Conservation (phyloP, 1,140 invertebrate genomes). For the Leptonema lineaticorne region DNA sequence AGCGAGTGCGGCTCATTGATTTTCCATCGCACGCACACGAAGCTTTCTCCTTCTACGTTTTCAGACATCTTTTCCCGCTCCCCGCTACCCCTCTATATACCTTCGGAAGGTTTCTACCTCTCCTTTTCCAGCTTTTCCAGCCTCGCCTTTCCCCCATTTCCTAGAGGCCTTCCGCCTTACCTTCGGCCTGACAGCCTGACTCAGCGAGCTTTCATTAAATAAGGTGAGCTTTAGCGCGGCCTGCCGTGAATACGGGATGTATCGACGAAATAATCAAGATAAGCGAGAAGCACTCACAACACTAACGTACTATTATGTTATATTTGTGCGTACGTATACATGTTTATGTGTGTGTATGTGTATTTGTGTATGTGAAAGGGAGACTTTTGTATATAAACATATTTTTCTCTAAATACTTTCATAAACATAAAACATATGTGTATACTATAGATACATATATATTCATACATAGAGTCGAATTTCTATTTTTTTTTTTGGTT, state of each 20-base stretch:
- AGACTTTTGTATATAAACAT: background rate
- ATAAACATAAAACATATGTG: no score
- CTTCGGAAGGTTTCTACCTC: background rate
- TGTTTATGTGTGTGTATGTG: background rate
- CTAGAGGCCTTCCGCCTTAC: slow-evolving; percentile 10
- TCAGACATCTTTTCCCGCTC: background rate
- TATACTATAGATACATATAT: no score
- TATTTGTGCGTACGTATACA: no score
- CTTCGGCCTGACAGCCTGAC: slow-evolving; percentile 27
- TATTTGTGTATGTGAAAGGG: background rate
- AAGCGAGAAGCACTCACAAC: slow-evolving; percentile 19
- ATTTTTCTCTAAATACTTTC: no score
- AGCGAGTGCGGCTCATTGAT: slow-evolving; percentile 34
- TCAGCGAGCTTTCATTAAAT: slow-evolving; percentile 39
- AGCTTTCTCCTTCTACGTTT: slow-evolving; percentile 13
- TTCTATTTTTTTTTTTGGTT: no score
- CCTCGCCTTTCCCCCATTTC: slow-evolving; percentile 11
- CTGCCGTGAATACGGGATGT: slow-evolving; percentile 37
- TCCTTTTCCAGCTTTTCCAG: background rate
- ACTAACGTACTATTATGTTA: no score
- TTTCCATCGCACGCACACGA: slow-evolving; percentile 39
- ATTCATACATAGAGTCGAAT: no score
- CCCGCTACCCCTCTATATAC: background rate
- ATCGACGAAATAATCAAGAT: slow-evolving; percentile 38
- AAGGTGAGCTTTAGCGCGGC: slow-evolving; percentile 36